phyloP scores from a whole-genome alignment of 2,113 vertebrate species.

The Brachirus orientalis region DNA sequence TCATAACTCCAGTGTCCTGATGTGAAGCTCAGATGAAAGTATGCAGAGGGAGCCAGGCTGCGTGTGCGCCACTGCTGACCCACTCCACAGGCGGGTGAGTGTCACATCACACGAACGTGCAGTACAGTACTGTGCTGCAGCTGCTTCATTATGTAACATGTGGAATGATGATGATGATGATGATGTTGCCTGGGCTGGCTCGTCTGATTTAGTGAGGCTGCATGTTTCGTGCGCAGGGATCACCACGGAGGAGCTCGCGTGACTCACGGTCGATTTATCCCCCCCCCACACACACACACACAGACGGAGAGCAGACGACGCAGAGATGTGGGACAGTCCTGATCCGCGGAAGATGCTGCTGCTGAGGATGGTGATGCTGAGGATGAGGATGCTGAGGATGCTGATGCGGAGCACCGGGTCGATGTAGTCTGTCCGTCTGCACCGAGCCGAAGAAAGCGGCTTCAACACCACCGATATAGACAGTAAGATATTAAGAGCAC shows the following conservation, averaged over 20 bases:
- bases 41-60: constrained; percentile 67
- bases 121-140: constrained; percentile 20
- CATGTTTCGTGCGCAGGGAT: constrained; percentile 7
- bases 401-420: constrained; percentile 47
- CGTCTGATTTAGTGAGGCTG: constrained; percentile 16
- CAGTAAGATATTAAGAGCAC: constrained; percentile 62
- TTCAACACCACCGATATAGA: constrained; percentile 51
- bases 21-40: constrained; percentile 77
- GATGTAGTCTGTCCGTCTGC: constrained; percentile 60
- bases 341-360: constrained; percentile 44
- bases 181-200: not conserved
- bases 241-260: constrained; percentile 6
- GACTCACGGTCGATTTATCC: constrained; percentile 33
- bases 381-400: not conserved
- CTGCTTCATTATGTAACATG: constrained; percentile 58
- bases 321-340: constrained; percentile 55
- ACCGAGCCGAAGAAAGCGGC: constrained; percentile 42
- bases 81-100: constrained; percentile 76
- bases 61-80: constrained; percentile 61
- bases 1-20: constrained; percentile 82
- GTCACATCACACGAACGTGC: constrained; percentile 8
- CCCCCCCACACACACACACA: not conserved
- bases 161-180: too few relatives aligned
- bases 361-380: constrained; percentile 36
- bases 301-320: constrained; percentile 56